These are phyloP conservation scores for Pseudochirops cupreus DNA, from an alignment of 2,797 vertebrate species.

Conservation along the genomic window DNA sequence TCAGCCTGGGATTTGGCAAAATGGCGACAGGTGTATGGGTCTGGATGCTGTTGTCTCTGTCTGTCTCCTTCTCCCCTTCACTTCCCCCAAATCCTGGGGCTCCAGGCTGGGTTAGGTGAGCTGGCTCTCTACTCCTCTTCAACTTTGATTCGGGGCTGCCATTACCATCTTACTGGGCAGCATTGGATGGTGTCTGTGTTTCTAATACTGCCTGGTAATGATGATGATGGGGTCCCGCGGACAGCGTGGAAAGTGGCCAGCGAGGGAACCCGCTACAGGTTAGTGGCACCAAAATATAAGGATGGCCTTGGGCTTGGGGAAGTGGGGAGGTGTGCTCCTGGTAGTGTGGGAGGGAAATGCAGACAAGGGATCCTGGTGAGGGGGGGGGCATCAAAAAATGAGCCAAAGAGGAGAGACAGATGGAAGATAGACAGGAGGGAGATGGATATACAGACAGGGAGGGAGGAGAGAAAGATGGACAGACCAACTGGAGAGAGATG, in stretches of 20 bases:
- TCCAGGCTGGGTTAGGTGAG: neutral
- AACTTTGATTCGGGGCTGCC: constrained; percentile 84
- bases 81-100: neutral
- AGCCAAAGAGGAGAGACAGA: neutral
- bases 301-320: neutral
- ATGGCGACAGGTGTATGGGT: neutral
- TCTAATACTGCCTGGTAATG: constrained; percentile 99
- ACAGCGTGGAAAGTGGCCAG: constrained; percentile 63
- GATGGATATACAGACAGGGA: neutral
- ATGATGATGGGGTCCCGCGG: constrained; percentile 94
- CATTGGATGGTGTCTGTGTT: constrained; percentile 96
- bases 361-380: too few relatives aligned
- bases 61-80: neutral
- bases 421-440: neutral
- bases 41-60: neutral
- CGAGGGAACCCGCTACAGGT: neutral
- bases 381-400: neutral
- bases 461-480: neutral
- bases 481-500: neutral
- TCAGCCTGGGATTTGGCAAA: neutral
- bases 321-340: neutral
- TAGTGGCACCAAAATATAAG: neutral
- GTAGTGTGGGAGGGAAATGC: neutral
- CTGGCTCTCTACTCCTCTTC: constrained; percentile 31
- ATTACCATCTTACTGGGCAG: constrained; percentile 99